Evolutionary conservation across 2,888 invertebrate genomes (phyloP).

Genomic region (Mystacides longicornis): DNA sequence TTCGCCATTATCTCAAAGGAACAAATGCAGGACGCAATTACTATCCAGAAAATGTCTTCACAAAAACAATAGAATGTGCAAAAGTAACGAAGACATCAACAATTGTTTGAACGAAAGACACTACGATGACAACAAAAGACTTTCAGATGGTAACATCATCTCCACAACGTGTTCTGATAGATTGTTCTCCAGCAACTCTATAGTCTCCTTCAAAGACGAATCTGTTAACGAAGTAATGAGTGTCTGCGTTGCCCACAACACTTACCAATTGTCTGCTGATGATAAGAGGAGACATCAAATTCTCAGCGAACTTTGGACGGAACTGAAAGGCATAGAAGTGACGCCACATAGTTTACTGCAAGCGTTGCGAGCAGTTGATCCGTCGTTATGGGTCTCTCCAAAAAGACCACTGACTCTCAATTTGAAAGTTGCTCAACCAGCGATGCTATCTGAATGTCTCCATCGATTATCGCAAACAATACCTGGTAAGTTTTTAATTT

Average conservation of each 20-base stretch:
- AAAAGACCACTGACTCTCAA: constrained; percentile 63
- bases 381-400: constrained; percentile 60
- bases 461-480: constrained; percentile 27
- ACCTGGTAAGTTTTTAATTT: constrained; percentile 17
- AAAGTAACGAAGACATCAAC: constrained; percentile 23
- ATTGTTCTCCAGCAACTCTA: constrained; percentile 33
- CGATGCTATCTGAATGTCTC: constrained; percentile 25
- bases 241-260: constrained; percentile 39
- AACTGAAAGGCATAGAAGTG: constrained; percentile 56
- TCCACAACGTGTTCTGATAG: constrained; percentile 37
- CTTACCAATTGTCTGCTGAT: constrained; percentile 47
- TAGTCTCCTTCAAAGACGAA: constrained; percentile 46
- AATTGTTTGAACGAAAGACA: constrained; percentile 13
- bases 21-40: constrained; percentile 11
- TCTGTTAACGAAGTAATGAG: constrained; percentile 37
- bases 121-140: constrained; percentile 21
- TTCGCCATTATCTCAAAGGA: constrained; percentile 12
- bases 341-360: constrained; percentile 55
- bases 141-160: constrained; percentile 25
- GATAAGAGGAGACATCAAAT: constrained; percentile 58
- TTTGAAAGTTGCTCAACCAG: constrained; percentile 56
- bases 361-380: constrained; percentile 58
- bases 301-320: constrained; percentile 56
- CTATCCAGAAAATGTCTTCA: constrained; percentile 9
- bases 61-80: constrained; percentile 17